phyloP scores from a whole-genome alignment of 2,113 vertebrate genomes.

The Craseonycteris thonglongyai region DNA sequence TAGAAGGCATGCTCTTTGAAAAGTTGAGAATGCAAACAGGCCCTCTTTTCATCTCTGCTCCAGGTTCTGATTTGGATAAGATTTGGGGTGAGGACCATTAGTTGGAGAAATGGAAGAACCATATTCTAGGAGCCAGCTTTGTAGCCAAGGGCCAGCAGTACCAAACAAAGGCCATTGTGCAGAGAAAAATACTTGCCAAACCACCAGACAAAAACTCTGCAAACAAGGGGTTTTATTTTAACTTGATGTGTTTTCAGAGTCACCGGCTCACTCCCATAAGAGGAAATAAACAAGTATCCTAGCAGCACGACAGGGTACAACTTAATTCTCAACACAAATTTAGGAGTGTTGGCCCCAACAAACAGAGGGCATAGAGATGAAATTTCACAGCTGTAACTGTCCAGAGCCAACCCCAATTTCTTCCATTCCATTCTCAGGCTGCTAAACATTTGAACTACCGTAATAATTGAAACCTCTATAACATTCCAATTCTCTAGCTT shows the following conservation, averaged over 20 bases:
- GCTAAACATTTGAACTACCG: not conserved
- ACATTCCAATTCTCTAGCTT: not conserved
- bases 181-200: not conserved
- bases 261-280: not conserved
- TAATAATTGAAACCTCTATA: not conserved
- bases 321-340: not conserved
- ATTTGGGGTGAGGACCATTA: not conserved
- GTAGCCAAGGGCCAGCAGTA: not conserved
- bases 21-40: not conserved
- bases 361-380: not conserved
- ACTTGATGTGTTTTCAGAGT: conserved; percentile 2
- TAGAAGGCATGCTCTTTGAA: not conserved
- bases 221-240: not conserved
- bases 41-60: not conserved
- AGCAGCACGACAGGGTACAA: not conserved
- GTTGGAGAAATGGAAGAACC: not conserved
- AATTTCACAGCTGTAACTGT: not conserved
- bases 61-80: not conserved
- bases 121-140: not conserved
- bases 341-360: not conserved
- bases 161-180: not conserved
- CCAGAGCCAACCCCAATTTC: not conserved
- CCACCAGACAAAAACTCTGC: not conserved
- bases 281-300: not conserved
- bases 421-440: not conserved